Base-by-base conservation (phyloP, 23 tunicate genomes). In the Halocynthia aurantium region DNA sequence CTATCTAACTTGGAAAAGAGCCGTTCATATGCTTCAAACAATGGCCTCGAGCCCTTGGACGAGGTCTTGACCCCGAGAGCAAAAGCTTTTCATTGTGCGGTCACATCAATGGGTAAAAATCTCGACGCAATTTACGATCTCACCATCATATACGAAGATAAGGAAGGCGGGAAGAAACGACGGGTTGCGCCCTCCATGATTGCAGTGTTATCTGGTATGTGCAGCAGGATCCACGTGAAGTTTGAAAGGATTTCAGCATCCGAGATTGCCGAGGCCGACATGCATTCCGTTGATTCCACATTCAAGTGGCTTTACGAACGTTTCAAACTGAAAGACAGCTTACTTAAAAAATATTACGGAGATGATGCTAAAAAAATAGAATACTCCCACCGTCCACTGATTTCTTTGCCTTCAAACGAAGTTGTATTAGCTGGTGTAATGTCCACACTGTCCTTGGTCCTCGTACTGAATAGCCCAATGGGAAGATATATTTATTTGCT, bases 1-100 rank as follows among this genome's bases (percentile, higher is more conserved):
- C 73, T 80, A 73, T 53, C 51, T 55, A 31, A 74, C 20, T 53
- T 85, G 52, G 78, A 80, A 40, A 85, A 85, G 75, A 80, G 84
- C 60, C 84, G 74, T 19, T 21, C 76, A 62, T 85, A 73, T 66
- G 90, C 90, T 13, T 55, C 50, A 22, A 80, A 80, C 50, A 51
- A 50, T 75, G 77, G 77, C 7, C 64, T 85, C 13, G 64, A 80
- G 66, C 80, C 83, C 17, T 81, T 85, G 12, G 22, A 72, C 15
- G 52, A 85, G 90, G 84, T 80, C 57, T 72, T 85, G 57, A 85
- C 90, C 11, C 90, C 90, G 51, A 72, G 90, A 78, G 90, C 80
- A 7, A 85, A 85, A 55, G 90, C 90, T 19, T 85, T 85, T 71
- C 81, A 85, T 13, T 81, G 73, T n/a, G 74, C 90, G n/a, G 52